Evolutionary conservation across 2,797 vertebrate genomes (phyloP).

Genomic region (Saguinus oedipus): DNA sequence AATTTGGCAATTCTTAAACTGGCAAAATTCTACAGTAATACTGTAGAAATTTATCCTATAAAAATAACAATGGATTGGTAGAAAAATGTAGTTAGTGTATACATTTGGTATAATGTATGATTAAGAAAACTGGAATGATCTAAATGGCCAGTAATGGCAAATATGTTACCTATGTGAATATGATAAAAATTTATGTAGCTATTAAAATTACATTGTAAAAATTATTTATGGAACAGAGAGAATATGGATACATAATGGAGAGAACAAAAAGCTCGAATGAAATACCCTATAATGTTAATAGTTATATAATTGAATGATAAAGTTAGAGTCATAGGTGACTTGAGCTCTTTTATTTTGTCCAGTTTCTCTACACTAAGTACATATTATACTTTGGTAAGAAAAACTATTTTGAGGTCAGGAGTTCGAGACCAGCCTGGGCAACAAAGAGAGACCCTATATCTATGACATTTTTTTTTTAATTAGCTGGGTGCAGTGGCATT

Average conservation of each 20-base stretch:
- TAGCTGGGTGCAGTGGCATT: too few relatives aligned
- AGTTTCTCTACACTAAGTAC: not conserved
- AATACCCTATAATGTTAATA: not conserved
- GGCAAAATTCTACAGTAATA: not conserved
- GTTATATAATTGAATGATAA: not conserved
- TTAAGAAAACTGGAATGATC: not conserved
- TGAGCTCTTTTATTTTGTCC: not conserved
- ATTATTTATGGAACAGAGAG: not conserved
- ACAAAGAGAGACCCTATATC: too few relatives aligned
- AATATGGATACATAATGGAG: not conserved
- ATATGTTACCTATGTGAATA: not conserved
- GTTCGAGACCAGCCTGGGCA: too few relatives aligned
- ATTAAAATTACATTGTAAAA: not conserved
- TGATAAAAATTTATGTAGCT: not conserved
- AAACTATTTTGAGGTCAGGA: not conserved
- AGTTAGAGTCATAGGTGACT: not conserved
- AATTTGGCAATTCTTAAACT: not conserved
- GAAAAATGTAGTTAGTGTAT: not conserved
- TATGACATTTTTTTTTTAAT: too few relatives aligned
- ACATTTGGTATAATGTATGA: not conserved
- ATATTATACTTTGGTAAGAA: not conserved
- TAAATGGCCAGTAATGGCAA: not conserved
- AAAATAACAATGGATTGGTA: not conserved
- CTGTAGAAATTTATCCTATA: not conserved
- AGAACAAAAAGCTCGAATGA: not conserved